phyloP scores from a whole-genome alignment of 2,113 vertebrate species.

The Ictalurus punctatus region DNA sequence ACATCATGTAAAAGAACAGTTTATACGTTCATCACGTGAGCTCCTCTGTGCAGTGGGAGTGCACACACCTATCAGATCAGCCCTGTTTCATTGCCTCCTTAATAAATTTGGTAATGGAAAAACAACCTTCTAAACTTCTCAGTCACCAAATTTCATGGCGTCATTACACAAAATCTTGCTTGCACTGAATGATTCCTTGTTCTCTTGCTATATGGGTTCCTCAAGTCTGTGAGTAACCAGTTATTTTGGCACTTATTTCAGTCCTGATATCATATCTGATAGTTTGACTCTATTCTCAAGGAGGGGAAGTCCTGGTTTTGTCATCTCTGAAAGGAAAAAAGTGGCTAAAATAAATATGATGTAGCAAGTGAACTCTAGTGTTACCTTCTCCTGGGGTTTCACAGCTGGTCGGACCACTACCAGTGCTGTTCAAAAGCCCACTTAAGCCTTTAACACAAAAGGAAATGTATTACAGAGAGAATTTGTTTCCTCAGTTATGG shows the following conservation, averaged over 20 bases:
- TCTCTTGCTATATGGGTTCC: neutral
- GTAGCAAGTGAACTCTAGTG: slow-evolving; percentile 50
- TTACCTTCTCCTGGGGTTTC: slow-evolving; percentile 55
- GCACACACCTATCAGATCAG: neutral
- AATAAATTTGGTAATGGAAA: neutral
- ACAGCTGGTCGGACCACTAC: slow-evolving; percentile 56
- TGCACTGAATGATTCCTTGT: slow-evolving; percentile 7
- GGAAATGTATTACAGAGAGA: slow-evolving; percentile 40
- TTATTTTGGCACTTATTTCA: slow-evolving; percentile 52
- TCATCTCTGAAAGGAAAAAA: neutral
- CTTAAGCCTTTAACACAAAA: slow-evolving; percentile 59
- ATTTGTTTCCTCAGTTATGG: slow-evolving; percentile 15
- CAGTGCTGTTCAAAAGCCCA: slow-evolving; percentile 58
- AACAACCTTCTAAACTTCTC: neutral
- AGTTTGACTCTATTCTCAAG: slow-evolving; percentile 9
- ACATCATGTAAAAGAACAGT: neutral
- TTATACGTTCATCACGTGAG: neutral
- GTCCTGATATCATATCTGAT: slow-evolving; percentile 32
- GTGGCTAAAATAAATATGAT: slow-evolving; percentile 37
- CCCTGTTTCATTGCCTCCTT: neutral
- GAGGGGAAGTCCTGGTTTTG: slow-evolving; percentile 32
- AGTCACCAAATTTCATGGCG: neutral
- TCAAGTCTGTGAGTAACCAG: neutral
- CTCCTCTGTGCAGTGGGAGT: neutral
- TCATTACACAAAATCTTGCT: neutral